Conservation (phyloP, 2,113 vertebrate species). For the Pongo pygmaeus region DNA sequence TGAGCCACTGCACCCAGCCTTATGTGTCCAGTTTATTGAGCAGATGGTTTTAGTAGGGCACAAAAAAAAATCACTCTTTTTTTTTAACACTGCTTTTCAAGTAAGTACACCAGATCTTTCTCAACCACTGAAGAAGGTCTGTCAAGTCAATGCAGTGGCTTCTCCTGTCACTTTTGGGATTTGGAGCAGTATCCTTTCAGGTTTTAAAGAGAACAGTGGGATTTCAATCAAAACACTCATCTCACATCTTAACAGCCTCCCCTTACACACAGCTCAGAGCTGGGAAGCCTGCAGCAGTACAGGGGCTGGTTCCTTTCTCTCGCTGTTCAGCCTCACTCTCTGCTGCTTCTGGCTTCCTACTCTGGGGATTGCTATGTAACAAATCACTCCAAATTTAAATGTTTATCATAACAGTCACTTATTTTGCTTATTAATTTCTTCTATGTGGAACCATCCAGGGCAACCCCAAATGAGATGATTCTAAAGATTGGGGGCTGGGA, state of each 20-base stretch:
- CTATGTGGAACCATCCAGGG: background rate
- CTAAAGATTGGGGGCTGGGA: background rate
- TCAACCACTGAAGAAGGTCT: background rate
- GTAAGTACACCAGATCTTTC: background rate
- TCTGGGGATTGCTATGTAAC: background rate
- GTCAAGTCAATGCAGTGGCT: background rate
- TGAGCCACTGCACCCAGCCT: no score
- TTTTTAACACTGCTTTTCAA: background rate
- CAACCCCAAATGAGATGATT: background rate
- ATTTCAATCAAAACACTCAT: background rate
- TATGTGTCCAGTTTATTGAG: background rate
- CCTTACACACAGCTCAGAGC: background rate
- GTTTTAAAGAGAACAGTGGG: background rate
- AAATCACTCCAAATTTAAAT: background rate
- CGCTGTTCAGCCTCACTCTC: background rate
- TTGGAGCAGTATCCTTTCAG: background rate
- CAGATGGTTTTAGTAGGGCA: background rate
- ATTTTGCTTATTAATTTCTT: background rate
- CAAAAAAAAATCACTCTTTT: background rate
- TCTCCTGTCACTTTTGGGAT: background rate
- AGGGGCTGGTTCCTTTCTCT: background rate
- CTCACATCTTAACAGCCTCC: no score
- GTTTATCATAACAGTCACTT: background rate
- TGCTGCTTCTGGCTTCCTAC: background rate
- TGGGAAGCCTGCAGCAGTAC: background rate